A percentile compares a stretch with the other conserved stretches of the same genome.
These are phyloP conservation scores for Sminthopsis crassicaudata DNA, from an alignment of 2,113 vertebrate species.

Conservation along the genomic window DNA sequence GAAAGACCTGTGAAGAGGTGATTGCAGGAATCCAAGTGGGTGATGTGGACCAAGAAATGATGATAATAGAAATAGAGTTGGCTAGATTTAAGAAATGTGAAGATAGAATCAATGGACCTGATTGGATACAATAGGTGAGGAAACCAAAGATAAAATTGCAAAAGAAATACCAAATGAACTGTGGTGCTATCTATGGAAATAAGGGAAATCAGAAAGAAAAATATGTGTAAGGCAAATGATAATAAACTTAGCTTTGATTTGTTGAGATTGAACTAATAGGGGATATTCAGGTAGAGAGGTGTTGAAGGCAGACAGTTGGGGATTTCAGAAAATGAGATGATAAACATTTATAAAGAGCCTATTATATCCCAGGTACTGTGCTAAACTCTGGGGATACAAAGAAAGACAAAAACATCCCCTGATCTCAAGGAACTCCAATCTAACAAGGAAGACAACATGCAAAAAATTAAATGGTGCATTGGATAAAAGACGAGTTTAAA, in stretches of 20 bases:
- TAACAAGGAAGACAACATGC: background rate
- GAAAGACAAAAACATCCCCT: background rate
- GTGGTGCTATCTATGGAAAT: background rate
- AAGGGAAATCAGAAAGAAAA: background rate
- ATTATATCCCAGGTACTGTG: background rate
- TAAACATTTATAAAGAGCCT: background rate
- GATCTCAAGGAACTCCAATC: background rate
- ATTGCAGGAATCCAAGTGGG: background rate
- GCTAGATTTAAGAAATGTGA: background rate
- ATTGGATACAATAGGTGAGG: background rate
- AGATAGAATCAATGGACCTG: background rate
- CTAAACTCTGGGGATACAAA: background rate
- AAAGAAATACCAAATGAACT: background rate
- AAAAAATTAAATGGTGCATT: background rate
- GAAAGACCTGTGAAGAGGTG: background rate
- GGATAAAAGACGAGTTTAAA: background rate
- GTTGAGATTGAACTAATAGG: background rate
- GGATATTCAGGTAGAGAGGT: background rate
- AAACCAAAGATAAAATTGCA: background rate
- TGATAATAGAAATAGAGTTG: background rate
- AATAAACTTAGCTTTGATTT: background rate
- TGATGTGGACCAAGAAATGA: background rate
- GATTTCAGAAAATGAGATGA: background rate
- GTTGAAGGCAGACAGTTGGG: background rate
- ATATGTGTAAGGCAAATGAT: background rate